Evolutionary conservation across 1,140 invertebrate genomes (phyloP), one percentile per base, ranked within the genome.

Genomic region (Coptotermes formosanus): DNA sequence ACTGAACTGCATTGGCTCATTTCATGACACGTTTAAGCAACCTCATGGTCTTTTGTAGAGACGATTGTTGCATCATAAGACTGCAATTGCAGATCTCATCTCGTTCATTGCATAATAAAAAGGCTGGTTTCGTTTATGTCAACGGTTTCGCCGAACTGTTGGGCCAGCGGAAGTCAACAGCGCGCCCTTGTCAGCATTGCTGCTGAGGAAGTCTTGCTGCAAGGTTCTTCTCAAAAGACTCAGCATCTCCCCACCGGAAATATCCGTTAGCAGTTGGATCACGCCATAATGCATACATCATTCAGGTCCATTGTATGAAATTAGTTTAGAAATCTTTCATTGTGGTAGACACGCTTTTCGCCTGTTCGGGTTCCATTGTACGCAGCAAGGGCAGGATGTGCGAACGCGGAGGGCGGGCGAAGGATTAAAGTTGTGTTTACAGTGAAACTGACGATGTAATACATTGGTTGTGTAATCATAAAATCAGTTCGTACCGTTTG

Each of bases 211-310:
- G n/a, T 9, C 64, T n/a, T 21, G 59, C 59, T 64, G 59, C 59
- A 64, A 64, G 19, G 1, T 21, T 64, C 21, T n/a, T 1, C 55
- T 59, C 16, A n/a, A 23, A 21, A 64, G 59, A 48, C 45, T 48
- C 16, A 23, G 21, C 16, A 64, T 64, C 64, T 30, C 64, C n/a
- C n/a, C 64, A 30, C 64, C 64, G 64, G 64, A 75, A 75, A 30
- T 75, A 75, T 75, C 64, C 64, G 64, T 75, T 75, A 75, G 64
- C 59, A 64, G 19, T 64, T 64, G 59, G 59, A 64, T 64, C 59
- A 64, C 59, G 59, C 59, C 59, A 64, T n/a, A n/a, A 1, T n/a
- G 59, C 59, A 75, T 75, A 30, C 25, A 75, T 75, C 64, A 75
- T 75, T 75, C 64, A 75, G 25, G n/a, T 14, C 64, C 14, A 75